Conservation (phyloP, 2,888 invertebrate genomes). For the Hypena proboscidalis region DNA sequence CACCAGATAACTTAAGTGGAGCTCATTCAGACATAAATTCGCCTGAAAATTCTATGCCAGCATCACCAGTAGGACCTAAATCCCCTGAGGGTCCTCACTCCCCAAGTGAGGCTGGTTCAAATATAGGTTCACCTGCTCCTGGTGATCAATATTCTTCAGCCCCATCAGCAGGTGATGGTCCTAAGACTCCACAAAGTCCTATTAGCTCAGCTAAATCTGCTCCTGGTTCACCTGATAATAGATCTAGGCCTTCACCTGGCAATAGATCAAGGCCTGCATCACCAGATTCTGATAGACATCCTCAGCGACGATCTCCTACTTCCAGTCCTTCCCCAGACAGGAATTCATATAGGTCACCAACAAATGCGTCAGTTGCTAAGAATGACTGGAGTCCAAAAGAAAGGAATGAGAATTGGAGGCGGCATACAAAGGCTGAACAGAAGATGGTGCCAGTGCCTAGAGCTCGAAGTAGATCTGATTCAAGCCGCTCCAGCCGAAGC, state of each 20-base stretch:
- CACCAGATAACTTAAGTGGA: slow-evolving; percentile 74
- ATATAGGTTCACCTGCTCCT: slow-evolving; percentile 62
- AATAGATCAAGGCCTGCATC: slow-evolving; percentile 65
- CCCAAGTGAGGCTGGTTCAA: slow-evolving; percentile 66
- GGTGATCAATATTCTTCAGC: slow-evolving; percentile 60
- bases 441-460: slow-evolving; percentile 67
- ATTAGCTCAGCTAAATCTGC: slow-evolving; percentile 63
- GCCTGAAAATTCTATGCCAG: slow-evolving; percentile 74
- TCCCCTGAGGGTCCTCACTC: slow-evolving; percentile 80
- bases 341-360: slow-evolving; percentile 61
- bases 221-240: slow-evolving; percentile 60
- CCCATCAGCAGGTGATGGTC: slow-evolving; percentile 65
- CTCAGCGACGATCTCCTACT: slow-evolving; percentile 55
- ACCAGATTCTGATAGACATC: slow-evolving; percentile 66
- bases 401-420: slow-evolving; percentile 64
- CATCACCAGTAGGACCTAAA: slow-evolving; percentile 68
- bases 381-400: slow-evolving; percentile 74
- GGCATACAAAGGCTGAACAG: slow-evolving; percentile 79
- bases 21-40: slow-evolving; percentile 79
- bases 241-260: slow-evolving; percentile 65
- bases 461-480: slow-evolving; percentile 72
- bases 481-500: slow-evolving; percentile 76
- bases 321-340: slow-evolving; percentile 71
- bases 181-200: slow-evolving; percentile 72
- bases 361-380: slow-evolving; percentile 51